A percentile compares a stretch with the other conserved stretches of the same genome.
Conservation (phyloP, 2,797 vertebrate species). For the Pagetopsis macropterus region DNA sequence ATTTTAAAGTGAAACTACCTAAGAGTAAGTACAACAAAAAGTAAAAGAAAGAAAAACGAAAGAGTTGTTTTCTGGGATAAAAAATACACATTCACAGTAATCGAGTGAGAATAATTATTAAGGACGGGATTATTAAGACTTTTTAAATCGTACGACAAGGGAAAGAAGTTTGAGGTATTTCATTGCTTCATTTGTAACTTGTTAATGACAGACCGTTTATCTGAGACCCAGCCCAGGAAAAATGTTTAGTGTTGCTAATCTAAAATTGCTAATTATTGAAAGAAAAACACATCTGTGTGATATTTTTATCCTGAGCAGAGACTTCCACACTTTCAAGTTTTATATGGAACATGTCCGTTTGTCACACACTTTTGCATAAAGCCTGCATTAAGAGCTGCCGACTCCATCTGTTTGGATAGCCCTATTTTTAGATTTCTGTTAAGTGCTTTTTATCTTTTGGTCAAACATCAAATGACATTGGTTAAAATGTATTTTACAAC, state of each 20-base stretch:
- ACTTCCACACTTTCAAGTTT: conserved; percentile 27
- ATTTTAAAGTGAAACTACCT: conserved; percentile 1
- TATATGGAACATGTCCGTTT: conserved; percentile 30
- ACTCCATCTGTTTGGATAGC: conserved; percentile 47
- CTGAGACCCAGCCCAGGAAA: neutral
- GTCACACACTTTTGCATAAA: conserved; percentile 49
- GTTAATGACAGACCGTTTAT: neutral
- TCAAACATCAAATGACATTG: conserved; percentile 50
- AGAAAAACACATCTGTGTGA: conserved; percentile 14
- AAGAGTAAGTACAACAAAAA: conserved; percentile 6
- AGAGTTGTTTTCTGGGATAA: neutral
- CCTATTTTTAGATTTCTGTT: conserved; percentile 59
- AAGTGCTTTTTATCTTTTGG: conserved; percentile 56
- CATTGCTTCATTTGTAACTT: neutral
- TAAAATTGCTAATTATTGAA: conserved; percentile 17
- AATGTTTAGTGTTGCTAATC: neutral
- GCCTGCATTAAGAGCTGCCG: conserved; percentile 52
- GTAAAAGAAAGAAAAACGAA: neutral
- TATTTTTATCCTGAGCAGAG: conserved; percentile 35
- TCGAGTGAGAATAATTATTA: neutral
- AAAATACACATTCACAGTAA: neutral
- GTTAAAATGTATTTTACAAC: conserved; percentile 34
- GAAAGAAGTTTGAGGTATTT: neutral
- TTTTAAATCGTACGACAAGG: neutral
- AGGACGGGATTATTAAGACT: neutral